Base-by-base conservation (phyloP, 2,797 vertebrate genomes). In the Sebastes baramenuke region DNA sequence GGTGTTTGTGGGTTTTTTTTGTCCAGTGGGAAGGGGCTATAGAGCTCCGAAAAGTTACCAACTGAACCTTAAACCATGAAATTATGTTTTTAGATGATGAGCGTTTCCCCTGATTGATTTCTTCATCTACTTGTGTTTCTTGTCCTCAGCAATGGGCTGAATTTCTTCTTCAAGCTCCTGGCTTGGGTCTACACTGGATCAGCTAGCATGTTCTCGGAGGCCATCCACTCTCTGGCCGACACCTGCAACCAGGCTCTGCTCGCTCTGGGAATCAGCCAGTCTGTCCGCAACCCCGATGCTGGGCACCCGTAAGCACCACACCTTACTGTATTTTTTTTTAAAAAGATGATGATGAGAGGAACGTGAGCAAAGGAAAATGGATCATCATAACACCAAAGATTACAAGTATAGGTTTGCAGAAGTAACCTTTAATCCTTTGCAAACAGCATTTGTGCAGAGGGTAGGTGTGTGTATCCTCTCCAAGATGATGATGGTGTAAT, bases 101-200 rank as follows among this genome's bases (percentile, higher is more conserved):
- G 22, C 6, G 24, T 22, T 27, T 12, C 55, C 12, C 18, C 46
- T 49, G 14, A 42, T 7, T 27, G 6, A 38, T 3, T 52, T 0
- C 4, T 77, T 60, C 3, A 75, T 60, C 16, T 67, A 79, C 60
- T 89, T 93, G 14, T 94, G 30, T 29, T 84, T 85, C 42, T 93
- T 71, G 1, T 92, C 66, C 75, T 71, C 89, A 99, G 98, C 95
- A 99, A 99, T 93, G 99, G 99, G 16, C 94, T 99, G 93, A 99
- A 99, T 91, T 99, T 99, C 93, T 93, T 99, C 95, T 99, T 99
- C 90, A 99, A 99, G 91, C 96, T 99, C n/a, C 96, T 99, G 92
- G 99, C 99, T 6, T 99, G 99, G 99, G 95, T 99, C 93, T 99
- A 99, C 94, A 99, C 99, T 0, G 98, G 98, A 87, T 99, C 99